These are phyloP conservation scores for Nasonia longicornis DNA, from an alignment of 1,140 invertebrate genomes.

Conservation along the genomic window DNA sequence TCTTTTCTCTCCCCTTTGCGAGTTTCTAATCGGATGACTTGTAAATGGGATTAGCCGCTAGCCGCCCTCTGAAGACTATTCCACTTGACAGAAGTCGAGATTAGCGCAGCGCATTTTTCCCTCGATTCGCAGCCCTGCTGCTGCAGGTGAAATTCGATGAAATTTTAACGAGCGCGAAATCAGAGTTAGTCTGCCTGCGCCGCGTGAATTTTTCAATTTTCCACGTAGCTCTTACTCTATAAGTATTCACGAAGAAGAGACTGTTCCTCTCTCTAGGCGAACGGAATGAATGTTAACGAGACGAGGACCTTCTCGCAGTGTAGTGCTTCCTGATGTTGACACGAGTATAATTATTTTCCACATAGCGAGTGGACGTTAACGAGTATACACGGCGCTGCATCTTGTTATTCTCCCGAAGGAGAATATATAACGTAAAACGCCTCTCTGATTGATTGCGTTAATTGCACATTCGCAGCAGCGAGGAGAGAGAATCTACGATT, in stretches of 20 bases:
- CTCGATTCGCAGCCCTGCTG: not conserved
- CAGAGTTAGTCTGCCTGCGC: not conserved
- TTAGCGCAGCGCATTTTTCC: not conserved
- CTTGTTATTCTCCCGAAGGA: not conserved
- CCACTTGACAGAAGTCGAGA: conserved; percentile 30
- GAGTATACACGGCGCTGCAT: not conserved
- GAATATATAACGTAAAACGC: too few relatives aligned
- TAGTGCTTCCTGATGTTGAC: not conserved
- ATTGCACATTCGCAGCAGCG: not conserved
- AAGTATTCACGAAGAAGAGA: too few relatives aligned
- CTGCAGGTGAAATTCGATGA: not conserved
- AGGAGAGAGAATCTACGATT: not conserved
- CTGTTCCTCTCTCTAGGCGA: not conserved
- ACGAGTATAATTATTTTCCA: not conserved
- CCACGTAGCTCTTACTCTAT: too few relatives aligned
- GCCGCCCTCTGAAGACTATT: not conserved
- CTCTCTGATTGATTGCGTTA: not conserved
- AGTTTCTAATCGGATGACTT: conserved; percentile 28
- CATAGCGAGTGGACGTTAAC: not conserved
- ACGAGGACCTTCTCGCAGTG: not conserved
- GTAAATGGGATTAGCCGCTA: not conserved
- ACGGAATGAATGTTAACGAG: not conserved
- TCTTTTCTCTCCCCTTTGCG: conserved; percentile 6
- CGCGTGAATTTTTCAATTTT: not conserved
- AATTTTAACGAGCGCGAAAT: not conserved